These are phyloP conservation scores for Rhyacichthys aspro DNA, from an alignment of 2,797 vertebrate species.

Conservation along the genomic window DNA sequence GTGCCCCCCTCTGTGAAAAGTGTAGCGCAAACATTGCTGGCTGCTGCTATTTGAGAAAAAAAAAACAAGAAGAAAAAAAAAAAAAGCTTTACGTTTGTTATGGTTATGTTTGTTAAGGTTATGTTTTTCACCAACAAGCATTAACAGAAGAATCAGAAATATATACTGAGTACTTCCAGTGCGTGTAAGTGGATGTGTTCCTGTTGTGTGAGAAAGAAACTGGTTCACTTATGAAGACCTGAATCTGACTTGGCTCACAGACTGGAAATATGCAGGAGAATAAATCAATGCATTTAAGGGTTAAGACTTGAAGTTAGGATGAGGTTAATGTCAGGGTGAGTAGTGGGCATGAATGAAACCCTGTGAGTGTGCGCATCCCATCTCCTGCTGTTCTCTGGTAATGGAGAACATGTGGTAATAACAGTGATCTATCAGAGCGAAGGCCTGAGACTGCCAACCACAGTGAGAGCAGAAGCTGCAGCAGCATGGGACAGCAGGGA, in stretches of 20 bases:
- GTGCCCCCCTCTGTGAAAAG: slow-evolving; percentile 1
- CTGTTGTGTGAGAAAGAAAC: too few species aligned
- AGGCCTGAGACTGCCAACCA: slow-evolving; percentile 52
- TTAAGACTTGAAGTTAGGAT: slow-evolving; percentile 1
- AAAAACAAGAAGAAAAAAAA: too few species aligned
- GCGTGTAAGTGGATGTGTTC: too few species aligned
- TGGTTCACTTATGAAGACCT: not conserved
- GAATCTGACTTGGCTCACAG: not conserved
- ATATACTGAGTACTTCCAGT: not conserved
- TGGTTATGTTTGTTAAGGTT: too few species aligned
- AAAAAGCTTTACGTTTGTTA: not conserved
- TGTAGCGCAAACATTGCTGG: slow-evolving; percentile 2
- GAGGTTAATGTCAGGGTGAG: not conserved
- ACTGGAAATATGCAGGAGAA: not conserved
- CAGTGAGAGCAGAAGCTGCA: slow-evolving; percentile 63
- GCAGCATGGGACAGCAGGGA: slow-evolving; percentile 54
- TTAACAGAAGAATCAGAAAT: not conserved
- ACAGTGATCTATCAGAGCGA: slow-evolving; percentile 69
- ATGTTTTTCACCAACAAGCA: not conserved
- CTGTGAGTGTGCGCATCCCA: not conserved
- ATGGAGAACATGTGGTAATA: slow-evolving; percentile 73
- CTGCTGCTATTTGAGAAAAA: not conserved
- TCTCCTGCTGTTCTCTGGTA: slow-evolving; percentile 56
- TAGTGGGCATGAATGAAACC: not conserved
- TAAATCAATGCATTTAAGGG: not conserved